phyloP scores from a whole-genome alignment of 2,888 invertebrate species.

The Drosophila histrio region DNA sequence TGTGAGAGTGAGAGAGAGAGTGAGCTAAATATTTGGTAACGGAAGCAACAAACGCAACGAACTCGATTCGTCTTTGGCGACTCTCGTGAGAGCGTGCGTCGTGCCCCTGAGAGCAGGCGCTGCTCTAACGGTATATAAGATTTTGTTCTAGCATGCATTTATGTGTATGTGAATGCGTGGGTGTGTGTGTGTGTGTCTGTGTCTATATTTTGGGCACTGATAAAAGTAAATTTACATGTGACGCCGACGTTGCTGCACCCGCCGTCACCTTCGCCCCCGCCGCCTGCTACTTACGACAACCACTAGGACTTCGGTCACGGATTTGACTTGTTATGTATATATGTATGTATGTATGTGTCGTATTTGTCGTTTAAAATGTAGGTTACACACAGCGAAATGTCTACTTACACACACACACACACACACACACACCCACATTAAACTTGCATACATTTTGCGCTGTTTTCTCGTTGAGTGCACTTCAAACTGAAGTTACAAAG shows the following conservation, averaged over 20 bases:
- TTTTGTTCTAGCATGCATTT: constrained; percentile 43
- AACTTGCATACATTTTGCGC: constrained; percentile 38
- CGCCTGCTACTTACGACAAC: constrained; percentile 27
- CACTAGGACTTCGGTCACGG: constrained; percentile 60
- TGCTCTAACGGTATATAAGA: constrained; percentile 59
- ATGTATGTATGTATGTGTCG: constrained; percentile 7
- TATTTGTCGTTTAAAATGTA: constrained; percentile 73
- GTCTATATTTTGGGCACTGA: constrained; percentile 61
- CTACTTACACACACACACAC: constrained; percentile 10
- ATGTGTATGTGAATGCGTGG: constrained; percentile 4
- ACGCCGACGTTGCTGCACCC: constrained; percentile 25
- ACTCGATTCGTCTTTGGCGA: constrained; percentile 30
- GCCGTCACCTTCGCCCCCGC: background rate
- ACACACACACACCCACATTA: constrained; percentile 21
- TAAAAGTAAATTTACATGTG: constrained; percentile 72
- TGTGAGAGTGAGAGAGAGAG: background rate
- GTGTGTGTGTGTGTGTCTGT: constrained; percentile 11
- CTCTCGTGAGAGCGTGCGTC: constrained; percentile 66
- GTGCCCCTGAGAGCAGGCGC: constrained; percentile 59
- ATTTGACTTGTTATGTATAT: constrained; percentile 59
- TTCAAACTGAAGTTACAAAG: constrained; percentile 10
- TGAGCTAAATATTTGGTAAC: constrained; percentile 16
- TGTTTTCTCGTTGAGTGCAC: constrained; percentile 45
- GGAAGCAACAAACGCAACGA: constrained; percentile 49
- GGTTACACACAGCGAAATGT: constrained; percentile 71